phyloP scores from a whole-genome alignment of 2,797 vertebrate genomes.

The Pygocentrus nattereri region DNA sequence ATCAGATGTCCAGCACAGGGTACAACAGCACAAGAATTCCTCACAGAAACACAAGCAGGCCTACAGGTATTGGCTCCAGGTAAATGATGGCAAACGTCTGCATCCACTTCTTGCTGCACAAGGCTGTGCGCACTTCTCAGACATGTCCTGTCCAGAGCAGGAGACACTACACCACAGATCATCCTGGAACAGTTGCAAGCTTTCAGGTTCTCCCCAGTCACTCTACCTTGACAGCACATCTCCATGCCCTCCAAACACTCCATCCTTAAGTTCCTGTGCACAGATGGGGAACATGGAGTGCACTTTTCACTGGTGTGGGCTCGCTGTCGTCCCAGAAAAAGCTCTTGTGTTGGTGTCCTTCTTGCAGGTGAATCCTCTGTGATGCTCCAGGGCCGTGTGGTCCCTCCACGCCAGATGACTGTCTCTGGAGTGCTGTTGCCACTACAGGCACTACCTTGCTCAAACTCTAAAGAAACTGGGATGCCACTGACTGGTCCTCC shows the following conservation, averaged over 20 bases:
- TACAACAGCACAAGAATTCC: constrained; percentile 51
- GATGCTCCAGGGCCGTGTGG: constrained; percentile 60
- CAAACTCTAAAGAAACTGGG: constrained; percentile 41
- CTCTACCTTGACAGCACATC: constrained; percentile 28
- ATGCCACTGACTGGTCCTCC: constrained; percentile 54
- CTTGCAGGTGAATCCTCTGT: constrained; percentile 58
- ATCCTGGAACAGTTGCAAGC: constrained; percentile 42
- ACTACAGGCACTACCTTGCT: constrained; percentile 56
- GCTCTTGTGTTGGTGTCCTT: constrained; percentile 46
- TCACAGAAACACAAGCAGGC: constrained; percentile 46
- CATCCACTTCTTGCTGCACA: constrained; percentile 33
- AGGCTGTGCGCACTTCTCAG: constrained; percentile 42
- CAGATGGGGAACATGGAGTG: constrained; percentile 58
- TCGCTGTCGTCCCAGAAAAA: constrained; percentile 24
- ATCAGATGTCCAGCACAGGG: constrained; percentile 59
- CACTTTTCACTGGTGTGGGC: constrained; percentile 50
- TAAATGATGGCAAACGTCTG: constrained; percentile 45
- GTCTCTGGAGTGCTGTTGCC: constrained; percentile 76
- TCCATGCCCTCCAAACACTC: constrained; percentile 55
- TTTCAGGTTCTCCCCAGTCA: constrained; percentile 41
- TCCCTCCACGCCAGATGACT: constrained; percentile 66
- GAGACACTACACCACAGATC: constrained; percentile 51
- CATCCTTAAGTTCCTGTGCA: constrained; percentile 51
- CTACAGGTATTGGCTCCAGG: constrained; percentile 28
- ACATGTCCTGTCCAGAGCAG: constrained; percentile 35